These are phyloP conservation scores for Poecile atricapillus DNA, from an alignment of 2,113 vertebrate species.

Conservation along the genomic window DNA sequence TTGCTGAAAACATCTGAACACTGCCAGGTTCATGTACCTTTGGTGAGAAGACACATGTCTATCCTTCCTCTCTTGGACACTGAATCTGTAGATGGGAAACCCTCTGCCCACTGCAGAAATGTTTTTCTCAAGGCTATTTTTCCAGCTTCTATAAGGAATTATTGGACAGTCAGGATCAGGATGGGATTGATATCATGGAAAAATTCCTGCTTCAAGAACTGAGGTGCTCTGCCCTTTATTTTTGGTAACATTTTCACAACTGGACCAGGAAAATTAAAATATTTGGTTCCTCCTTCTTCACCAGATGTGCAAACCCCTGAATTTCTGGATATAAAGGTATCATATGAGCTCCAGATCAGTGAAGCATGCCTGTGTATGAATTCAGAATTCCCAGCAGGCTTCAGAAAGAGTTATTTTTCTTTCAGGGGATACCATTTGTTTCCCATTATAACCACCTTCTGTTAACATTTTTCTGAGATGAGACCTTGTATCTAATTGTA, in stretches of 20 bases:
- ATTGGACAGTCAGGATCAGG: not conserved
- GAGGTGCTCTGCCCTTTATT: not conserved
- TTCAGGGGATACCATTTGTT: constrained; percentile 57
- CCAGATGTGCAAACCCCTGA: constrained; percentile 5
- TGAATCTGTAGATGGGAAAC: not conserved
- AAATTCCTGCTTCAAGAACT: not conserved
- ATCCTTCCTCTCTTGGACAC: not conserved
- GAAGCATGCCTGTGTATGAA: constrained; percentile 33
- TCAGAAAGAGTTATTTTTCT: constrained; percentile 49
- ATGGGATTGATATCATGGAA: not conserved
- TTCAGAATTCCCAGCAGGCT: constrained; percentile 53
- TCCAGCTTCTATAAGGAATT: not conserved
- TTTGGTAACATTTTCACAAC: not conserved
- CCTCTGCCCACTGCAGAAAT: not conserved
- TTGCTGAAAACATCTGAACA: not conserved
- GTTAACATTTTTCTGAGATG: constrained; percentile 61
- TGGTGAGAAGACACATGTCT: not conserved
- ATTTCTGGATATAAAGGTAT: constrained; percentile 37
- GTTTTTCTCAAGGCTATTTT: not conserved
- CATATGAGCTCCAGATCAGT: constrained; percentile 20
- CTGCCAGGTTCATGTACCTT: not conserved
- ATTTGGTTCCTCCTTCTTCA: not conserved
- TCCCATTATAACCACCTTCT: constrained; percentile 57
- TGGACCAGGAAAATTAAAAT: constrained; percentile 25
- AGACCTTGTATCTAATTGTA: constrained; percentile 39